Base-by-base conservation (phyloP, 37 sponge, comb jelly and placozoan genomes). In the Axinella damicornis region DNA sequence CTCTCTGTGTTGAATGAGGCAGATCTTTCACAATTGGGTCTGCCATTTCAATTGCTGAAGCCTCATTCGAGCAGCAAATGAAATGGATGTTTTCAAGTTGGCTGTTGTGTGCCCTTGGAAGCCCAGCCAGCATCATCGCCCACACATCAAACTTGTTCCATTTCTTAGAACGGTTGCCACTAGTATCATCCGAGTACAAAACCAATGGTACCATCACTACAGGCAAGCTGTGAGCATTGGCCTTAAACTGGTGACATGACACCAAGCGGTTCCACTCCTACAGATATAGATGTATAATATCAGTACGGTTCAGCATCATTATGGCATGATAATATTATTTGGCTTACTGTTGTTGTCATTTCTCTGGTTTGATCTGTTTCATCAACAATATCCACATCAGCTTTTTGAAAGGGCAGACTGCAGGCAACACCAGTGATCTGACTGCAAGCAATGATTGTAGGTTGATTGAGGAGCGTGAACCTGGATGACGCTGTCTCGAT, bases 1-100 rank as follows among this genome's bases (percentile, higher is more conserved):
- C 86, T 85, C 64, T 85, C 77, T 54, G 86, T 85, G 40, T 67
- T 85, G 66, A 46, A 85, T 35, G 55, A 27, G 25, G 57, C 27
- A 63, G 61, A 18, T 82, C 60, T 25, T 82, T 61, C 34, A 71
- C 83, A 53, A 82, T 22, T 25, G 72, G 52, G 22, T 37, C 28
- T 37, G 58, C 46, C 73, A 82, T 66, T 0, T 80, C 53, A 54
- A 66, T 39, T 53, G 52, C 68, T 41, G 68, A 66, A 21, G 67
- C 33, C 21, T 54, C 40, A 32, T 80, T 80, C 21, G 80, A 80
- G 30, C 53, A 68, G 27, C 57, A 40, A 52, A 80, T 52, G 30
- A 80, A 80, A 46, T 62, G 65, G 2, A 80, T 62, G 39, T 80
- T 66, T 20, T 52, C 69, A 66, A 80, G 58, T 28, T 55, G 41